Percentiles rank a stretch among this genome's conserved stretches.
Conservation (phyloP, 2,797 vertebrate genomes). For the Okamejei kenojei region DNA sequence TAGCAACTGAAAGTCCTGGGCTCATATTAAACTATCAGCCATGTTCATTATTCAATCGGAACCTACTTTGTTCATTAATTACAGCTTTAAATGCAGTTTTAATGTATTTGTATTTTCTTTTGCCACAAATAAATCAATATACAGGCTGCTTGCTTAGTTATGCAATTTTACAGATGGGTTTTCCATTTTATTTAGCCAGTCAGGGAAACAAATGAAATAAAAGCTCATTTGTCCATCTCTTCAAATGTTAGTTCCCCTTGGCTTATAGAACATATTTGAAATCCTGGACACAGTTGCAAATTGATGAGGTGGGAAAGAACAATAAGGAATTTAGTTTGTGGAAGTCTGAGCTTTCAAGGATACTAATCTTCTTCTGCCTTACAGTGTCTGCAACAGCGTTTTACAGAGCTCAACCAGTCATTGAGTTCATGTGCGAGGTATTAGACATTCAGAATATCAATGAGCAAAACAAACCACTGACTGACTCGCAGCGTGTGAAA, state of each 20-base stretch:
- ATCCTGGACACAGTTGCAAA: neutral
- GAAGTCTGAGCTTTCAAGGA: conserved; percentile 6
- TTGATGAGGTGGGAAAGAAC: neutral
- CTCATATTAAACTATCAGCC: too few relatives aligned
- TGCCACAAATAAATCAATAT: neutral
- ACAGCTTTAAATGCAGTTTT: too few relatives aligned
- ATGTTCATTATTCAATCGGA: too few relatives aligned
- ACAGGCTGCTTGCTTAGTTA: too few relatives aligned
- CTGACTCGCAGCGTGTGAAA: conserved; percentile 94
- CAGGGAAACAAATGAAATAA: neutral
- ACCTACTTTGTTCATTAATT: too few relatives aligned
- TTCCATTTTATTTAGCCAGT: neutral
- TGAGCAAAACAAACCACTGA: conserved; percentile 94
- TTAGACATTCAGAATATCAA: conserved; percentile 97
- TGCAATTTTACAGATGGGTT: neutral
- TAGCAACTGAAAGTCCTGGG: too few relatives aligned
- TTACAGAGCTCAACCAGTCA: conserved; percentile 95
- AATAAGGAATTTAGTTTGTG: neutral
- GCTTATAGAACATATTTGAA: neutral
- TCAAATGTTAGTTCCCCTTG: neutral
- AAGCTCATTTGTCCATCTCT: neutral
- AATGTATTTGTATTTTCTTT: neutral
- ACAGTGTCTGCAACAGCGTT: conserved; percentile 95
- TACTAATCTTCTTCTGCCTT: conserved; percentile 5
- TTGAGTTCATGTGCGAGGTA: conserved; percentile 99